Evolutionary conservation across 2,113 vertebrate genomes (phyloP), one percentile per base, ranked within the genome.

Genomic region (Chloebia gouldiae): DNA sequence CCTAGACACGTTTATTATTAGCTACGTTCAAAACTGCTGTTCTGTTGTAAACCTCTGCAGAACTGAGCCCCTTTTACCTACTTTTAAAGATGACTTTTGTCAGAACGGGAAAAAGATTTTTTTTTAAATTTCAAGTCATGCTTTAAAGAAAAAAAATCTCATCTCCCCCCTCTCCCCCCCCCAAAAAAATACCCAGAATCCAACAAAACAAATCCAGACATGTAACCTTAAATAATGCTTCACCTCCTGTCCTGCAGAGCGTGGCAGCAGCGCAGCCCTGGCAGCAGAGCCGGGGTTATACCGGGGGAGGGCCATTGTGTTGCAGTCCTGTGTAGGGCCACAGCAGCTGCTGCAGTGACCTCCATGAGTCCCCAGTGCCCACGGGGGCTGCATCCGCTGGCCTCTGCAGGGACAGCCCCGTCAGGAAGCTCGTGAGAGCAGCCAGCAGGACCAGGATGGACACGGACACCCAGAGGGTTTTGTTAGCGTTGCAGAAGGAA

Each of bases 241-340:
- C 61, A 63, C 4, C 51, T 7, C 16, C 35, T 10, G 54, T 53
- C 54, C 39, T 5, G 50, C 53, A 37, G 54, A 21, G 44, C 19
- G 4, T 5, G 16, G 23, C 82, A 24, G 39, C 0, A 24, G 39
- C 0, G 53, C 44, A 56, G 54, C 54, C 54, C 54, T 6, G 21
- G 5, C 44, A 31, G 49, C 45, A 15, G 50, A 59, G 25, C 57
- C n/a, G 30, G 13, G 21, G 54, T 96, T 93, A 99, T 73, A 99
- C 98, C 0, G 99, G 99, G 0, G 99, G 99, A 17, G 99, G 99
- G 4, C 98, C 98, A 0, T 99, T 97, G 97, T 99, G 98, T 35
- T 92, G 98, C 17, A 99, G 98, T 86, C 98, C 97, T 6, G 98
- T 96, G 59, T 99, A 98, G 17, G 99, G 99, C 99, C 99, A 99